These are phyloP conservation scores for Centropus unirufus DNA, from an alignment of 2,113 vertebrate genomes.

Conservation along the genomic window DNA sequence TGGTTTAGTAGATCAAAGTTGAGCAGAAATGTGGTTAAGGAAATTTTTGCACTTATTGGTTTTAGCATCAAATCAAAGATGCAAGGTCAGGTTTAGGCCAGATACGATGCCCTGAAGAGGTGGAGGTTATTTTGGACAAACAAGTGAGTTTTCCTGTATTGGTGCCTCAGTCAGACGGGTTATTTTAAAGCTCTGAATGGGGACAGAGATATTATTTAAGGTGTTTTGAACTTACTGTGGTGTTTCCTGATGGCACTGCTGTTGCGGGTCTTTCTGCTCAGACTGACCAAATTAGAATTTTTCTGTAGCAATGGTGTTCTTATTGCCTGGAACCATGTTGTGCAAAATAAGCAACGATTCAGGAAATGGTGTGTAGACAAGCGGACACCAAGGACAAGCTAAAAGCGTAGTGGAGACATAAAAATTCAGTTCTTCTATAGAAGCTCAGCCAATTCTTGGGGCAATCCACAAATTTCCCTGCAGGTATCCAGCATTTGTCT, in stretches of 20 bases:
- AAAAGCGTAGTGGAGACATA: background rate
- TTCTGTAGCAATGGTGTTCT: background rate
- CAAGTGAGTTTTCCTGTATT: background rate
- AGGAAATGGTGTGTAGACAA: background rate
- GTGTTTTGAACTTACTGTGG: background rate
- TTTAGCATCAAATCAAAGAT: background rate
- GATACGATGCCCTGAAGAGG: background rate
- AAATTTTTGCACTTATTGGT: background rate
- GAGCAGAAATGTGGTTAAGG: background rate
- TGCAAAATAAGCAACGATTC: slow-evolving; percentile 4
- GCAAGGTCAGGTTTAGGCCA: background rate
- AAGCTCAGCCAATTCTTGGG: background rate
- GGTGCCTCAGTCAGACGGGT: background rate
- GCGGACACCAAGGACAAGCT: background rate
- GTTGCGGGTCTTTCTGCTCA: background rate
- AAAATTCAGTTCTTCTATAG: background rate
- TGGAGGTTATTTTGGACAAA: background rate
- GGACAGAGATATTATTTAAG: background rate
- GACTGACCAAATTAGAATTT: background rate
- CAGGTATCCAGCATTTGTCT: background rate
- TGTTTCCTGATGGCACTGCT: background rate
- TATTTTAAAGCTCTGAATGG: background rate
- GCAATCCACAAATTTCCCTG: background rate
- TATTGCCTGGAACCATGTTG: background rate
- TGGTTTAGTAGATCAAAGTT: slow-evolving; percentile 10